Conservation (phyloP, 2,113 vertebrate species). For the Lampris megalopsis region DNA sequence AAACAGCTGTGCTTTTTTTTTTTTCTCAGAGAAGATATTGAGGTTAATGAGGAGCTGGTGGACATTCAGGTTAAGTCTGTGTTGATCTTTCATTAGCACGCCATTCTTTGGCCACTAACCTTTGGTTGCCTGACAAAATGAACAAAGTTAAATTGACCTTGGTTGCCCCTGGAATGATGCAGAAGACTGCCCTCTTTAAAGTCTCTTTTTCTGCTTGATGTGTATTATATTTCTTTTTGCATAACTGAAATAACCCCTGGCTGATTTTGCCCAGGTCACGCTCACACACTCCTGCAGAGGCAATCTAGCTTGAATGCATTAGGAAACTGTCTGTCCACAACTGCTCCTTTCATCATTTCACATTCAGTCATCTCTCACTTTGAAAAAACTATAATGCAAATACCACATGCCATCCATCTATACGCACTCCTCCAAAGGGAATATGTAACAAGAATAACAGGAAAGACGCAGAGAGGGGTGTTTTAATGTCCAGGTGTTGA, state of each 20-base stretch:
- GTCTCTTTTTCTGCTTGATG: constrained; percentile 1
- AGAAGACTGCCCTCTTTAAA: constrained; percentile 1
- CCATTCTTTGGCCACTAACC: neutral
- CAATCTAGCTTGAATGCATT: no score
- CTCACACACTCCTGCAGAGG: neutral
- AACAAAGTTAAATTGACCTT: constrained; percentile 19
- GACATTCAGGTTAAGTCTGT: neutral
- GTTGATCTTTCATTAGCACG: constrained; percentile 26
- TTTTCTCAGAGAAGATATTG: neutral
- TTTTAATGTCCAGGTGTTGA: no score
- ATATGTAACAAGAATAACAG: no score
- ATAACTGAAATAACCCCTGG: no score
- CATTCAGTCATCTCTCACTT: constrained; percentile 24
- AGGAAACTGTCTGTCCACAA: neutral
- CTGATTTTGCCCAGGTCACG: neutral
- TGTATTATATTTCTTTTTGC: neutral
- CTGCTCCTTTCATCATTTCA: constrained; percentile 22
- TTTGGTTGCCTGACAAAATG: neutral
- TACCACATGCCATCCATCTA: constrained; percentile 39
- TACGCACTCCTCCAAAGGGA: neutral
- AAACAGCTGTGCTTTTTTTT: neutral
- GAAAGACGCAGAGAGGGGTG: no score
- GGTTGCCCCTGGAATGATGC: neutral
- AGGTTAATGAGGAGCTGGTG: constrained; percentile 17
- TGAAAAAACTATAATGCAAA: constrained; percentile 25